These are phyloP conservation scores for Sarcophaga peregrina DNA, from an alignment of 1,140 invertebrate species.

Conservation along the genomic window DNA sequence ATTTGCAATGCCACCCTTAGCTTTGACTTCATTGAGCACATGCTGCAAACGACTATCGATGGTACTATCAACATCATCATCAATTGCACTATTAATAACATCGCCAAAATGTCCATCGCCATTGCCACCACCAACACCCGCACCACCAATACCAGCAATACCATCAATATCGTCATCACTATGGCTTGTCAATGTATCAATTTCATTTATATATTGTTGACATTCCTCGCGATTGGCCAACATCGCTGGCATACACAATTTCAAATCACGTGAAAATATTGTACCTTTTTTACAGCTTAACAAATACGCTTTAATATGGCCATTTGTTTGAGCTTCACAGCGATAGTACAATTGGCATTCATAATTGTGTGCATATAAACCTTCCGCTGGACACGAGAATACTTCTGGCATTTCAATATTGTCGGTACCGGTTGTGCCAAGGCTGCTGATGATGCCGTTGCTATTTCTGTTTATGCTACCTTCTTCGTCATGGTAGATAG, in stretches of 20 bases:
- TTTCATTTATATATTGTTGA: constrained; percentile 57
- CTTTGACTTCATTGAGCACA: neutral
- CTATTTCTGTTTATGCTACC: neutral
- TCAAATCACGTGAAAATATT: constrained; percentile 58
- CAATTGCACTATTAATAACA: constrained; percentile 51
- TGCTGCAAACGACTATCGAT: constrained; percentile 31
- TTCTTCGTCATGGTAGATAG: constrained; percentile 27
- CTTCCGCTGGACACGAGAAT: constrained; percentile 69
- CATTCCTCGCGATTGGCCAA: constrained; percentile 63
- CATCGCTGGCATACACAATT: constrained; percentile 59
- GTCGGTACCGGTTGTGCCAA: neutral
- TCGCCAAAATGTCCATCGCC: constrained; percentile 31
- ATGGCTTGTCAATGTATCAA: constrained; percentile 50
- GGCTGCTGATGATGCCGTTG: neutral
- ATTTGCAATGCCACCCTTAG: constrained; percentile 54
- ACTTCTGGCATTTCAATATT: constrained; percentile 46
- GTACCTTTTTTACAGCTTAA: constrained; percentile 68
- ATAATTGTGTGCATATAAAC: constrained; percentile 73
- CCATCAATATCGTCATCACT: constrained; percentile 42
- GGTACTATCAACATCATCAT: constrained; percentile 27
- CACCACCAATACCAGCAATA: neutral
- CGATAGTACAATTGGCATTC: constrained; percentile 73
- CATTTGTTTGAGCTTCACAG: constrained; percentile 66
- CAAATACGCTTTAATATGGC: constrained; percentile 67
- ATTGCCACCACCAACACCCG: neutral